A percentile compares a stretch with the other conserved stretches of the same genome.
These are phyloP conservation scores for Orchestia grillus DNA, from an alignment of 1,140 invertebrate species.

Conservation along the genomic window DNA sequence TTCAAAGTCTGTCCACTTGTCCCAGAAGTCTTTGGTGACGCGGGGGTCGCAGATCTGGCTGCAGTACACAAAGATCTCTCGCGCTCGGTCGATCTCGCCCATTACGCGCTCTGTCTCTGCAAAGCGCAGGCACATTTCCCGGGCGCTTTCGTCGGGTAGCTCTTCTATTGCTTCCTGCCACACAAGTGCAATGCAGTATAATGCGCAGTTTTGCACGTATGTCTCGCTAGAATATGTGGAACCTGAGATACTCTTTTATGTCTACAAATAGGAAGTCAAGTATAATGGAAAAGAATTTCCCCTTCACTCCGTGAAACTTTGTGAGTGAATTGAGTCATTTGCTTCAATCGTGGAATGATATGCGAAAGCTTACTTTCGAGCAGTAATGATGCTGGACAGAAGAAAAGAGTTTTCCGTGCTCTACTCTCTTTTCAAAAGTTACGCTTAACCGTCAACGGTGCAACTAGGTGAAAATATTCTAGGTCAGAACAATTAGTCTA, in stretches of 20 bases:
- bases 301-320: neutral
- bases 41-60: slow-evolving; percentile 99
- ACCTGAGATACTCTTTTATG: too few relatives aligned
- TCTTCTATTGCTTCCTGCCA: slow-evolving; percentile 90
- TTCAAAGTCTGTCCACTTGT: slow-evolving; percentile 99
- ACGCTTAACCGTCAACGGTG: neutral
- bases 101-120: slow-evolving; percentile 98
- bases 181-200: neutral
- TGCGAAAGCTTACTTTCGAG: neutral
- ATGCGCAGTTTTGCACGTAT: neutral
- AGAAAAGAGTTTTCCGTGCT: neutral
- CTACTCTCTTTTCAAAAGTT: neutral
- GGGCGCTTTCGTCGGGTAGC: slow-evolving; percentile 88
- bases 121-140: slow-evolving; percentile 97
- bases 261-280: too few relatives aligned
- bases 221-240: neutral
- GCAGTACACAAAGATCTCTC: slow-evolving; percentile 97
- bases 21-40: slow-evolving; percentile 93
- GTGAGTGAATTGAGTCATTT: neutral
- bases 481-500: too few relatives aligned
- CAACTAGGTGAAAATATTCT: too few relatives aligned
- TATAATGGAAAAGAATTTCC: neutral
- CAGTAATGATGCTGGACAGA: neutral
- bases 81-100: slow-evolving; percentile 96
- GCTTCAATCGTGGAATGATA: neutral